Base-by-base conservation (phyloP, 2,113 vertebrate species). In the Nesoenas mayeri region DNA sequence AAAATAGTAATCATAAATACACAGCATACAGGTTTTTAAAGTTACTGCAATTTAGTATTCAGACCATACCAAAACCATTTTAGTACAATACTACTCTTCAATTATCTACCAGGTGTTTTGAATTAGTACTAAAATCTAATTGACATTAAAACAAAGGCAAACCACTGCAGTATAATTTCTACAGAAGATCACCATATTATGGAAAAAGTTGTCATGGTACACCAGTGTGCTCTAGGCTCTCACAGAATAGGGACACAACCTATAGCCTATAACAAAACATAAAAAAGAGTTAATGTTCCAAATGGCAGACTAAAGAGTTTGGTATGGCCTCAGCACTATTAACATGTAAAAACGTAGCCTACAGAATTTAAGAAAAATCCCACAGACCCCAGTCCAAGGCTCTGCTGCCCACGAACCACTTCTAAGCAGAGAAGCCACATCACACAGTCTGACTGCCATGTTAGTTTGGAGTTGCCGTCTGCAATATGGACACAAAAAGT, bases 401-500 rank as follows among this genome's bases (percentile, higher is more conserved):
- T 99, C 99, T 98, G 99, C 99, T 91, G 99, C 99, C 99, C 99
- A 99, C 98, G 99, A 99, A 98, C 99, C 99, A 98, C 99, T 99
- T 99, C 99, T 99, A 99, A 99, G 99, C 98, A 99, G 99, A 99
- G 99, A 99, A 98, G 99, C 99, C 99, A 99, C 99, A 99, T 99
- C 99, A 98, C 99, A 99, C 98, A 99, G 99, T 99, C 99, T 99
- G 99, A 99, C 99, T 99, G 99, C 99, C 99, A 99, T 99, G 98
- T 99, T 99, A 99, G 99, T 99, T 99, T 98, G 98, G 98, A 99
- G 99, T 98, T 99, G 99, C 98, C 98, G 99, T 99, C 99, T 99
- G 99, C 98, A 99, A 99, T 99, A 98, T 99, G 98, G 99, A 99
- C 98, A 99, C 98, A 99, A 98, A 99, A 98, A 99, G 98, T 98